A percentile compares a stretch with the other conserved stretches of the same genome.
Conservation (phyloP, 2,888 invertebrate species). For the Electrophaes corylata region DNA sequence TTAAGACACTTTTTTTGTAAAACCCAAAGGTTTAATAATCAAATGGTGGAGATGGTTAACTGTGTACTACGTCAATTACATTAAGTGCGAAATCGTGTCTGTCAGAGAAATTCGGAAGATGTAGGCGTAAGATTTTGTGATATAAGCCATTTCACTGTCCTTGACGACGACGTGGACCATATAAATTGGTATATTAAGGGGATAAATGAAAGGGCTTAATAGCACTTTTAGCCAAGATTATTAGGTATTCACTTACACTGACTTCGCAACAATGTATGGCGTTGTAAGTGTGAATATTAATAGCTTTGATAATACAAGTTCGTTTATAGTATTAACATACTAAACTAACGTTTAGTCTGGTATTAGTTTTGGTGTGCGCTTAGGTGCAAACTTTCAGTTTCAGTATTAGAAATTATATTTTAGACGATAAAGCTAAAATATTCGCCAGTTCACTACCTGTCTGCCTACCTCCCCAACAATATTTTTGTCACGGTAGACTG, state of each 20-base stretch:
- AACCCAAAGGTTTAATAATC: slow-evolving; percentile 3
- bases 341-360: slow-evolving; percentile 18
- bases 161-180: slow-evolving; percentile 42
- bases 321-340: slow-evolving; percentile 3
- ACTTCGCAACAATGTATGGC: slow-evolving; percentile 19
- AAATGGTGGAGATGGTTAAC: slow-evolving; percentile 5
- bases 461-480: neutral
- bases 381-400: slow-evolving; percentile 20
- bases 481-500: neutral
- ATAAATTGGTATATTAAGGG: slow-evolving; percentile 44
- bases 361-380: slow-evolving; percentile 1
- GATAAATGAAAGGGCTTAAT: slow-evolving; percentile 40
- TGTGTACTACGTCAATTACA: slow-evolving; percentile 54
- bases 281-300: slow-evolving; percentile 19
- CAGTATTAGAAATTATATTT: slow-evolving; percentile 6
- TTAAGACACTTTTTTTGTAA: neutral
- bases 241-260: slow-evolving; percentile 29
- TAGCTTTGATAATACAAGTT: slow-evolving; percentile 16
- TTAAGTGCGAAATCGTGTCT: slow-evolving; percentile 70
- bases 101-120: slow-evolving; percentile 51
- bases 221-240: slow-evolving; percentile 35
- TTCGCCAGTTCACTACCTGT: neutral
- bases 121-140: slow-evolving; percentile 50
- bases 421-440: slow-evolving; percentile 4
- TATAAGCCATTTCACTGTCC: slow-evolving; percentile 47